These are phyloP conservation scores for Sphyrna mokarran DNA, from an alignment of 2,113 vertebrate species.

Conservation along the genomic window DNA sequence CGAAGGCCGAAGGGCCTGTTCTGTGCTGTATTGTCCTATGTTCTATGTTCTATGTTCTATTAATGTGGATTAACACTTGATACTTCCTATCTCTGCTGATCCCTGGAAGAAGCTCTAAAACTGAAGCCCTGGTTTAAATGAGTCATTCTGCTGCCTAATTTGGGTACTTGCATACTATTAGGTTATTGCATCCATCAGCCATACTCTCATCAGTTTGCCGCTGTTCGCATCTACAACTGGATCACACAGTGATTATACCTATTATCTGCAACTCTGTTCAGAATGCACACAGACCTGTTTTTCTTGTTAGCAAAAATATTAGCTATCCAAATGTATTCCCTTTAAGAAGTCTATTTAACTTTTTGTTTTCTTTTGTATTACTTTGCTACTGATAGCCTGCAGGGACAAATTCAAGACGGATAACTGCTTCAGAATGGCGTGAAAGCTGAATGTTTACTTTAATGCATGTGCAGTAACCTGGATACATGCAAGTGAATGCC, in stretches of 20 bases:
- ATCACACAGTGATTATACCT: not conserved
- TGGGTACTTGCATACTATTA: not conserved
- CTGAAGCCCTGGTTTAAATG: not conserved
- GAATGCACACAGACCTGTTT: not conserved
- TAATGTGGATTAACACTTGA: not conserved
- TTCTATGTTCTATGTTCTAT: too few relatives aligned
- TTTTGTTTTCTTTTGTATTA: not conserved
- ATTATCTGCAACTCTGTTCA: not conserved
- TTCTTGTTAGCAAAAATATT: not conserved
- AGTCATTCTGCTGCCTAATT: not conserved
- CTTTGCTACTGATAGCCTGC: not conserved
- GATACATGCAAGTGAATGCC: not conserved
- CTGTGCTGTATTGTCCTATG: too few relatives aligned
- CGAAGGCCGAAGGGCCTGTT: too few relatives aligned
- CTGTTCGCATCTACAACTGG: not conserved
- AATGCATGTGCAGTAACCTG: not conserved
- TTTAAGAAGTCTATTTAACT: not conserved
- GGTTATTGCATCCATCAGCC: not conserved
- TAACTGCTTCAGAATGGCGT: not conserved
- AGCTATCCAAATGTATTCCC: not conserved
- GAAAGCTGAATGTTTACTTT: not conserved
- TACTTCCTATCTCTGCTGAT: not conserved
- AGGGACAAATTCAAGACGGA: not conserved
- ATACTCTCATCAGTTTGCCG: not conserved
- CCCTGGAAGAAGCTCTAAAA: not conserved